phyloP scores from a whole-genome alignment of 2,797 vertebrate genomes.

The Lagorchestes hirsutus region DNA sequence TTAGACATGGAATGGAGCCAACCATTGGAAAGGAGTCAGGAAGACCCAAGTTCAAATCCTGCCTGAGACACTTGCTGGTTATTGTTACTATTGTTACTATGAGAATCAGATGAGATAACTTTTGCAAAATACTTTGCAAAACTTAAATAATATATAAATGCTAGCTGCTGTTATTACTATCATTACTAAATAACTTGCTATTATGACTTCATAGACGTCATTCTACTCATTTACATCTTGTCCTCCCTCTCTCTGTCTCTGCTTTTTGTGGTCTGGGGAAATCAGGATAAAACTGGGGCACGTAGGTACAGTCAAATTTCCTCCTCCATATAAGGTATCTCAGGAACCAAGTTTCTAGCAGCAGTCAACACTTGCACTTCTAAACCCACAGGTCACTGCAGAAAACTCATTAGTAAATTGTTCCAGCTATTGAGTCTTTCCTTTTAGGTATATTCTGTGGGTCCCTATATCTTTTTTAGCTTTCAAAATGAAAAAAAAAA shows the following conservation, averaged over 20 bases:
- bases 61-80: neutral
- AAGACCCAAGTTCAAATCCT: neutral
- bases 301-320: neutral
- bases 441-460: conserved; percentile 32
- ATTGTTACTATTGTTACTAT: neutral
- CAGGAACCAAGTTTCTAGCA: neutral
- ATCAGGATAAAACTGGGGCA: neutral
- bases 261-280: neutral
- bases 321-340: neutral
- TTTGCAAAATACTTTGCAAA: neutral
- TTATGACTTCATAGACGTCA: conserved; percentile 7
- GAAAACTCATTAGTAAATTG: conserved; percentile 51
- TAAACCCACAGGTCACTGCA: neutral
- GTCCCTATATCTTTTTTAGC: conserved; percentile 46
- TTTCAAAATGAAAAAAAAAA: conserved; percentile 45
- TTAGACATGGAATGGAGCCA: neutral
- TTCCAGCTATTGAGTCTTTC: conserved; percentile 40
- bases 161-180: neutral
- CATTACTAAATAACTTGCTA: neutral
- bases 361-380: conserved; percentile 2
- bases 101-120: neutral
- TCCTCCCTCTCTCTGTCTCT: neutral
- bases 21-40: neutral
- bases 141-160: neutral
- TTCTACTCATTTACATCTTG: neutral